A percentile compares a stretch with the other conserved stretches of the same genome.
Conservation (phyloP, 2,113 vertebrate genomes). For the Herpetotheres cachinnans region DNA sequence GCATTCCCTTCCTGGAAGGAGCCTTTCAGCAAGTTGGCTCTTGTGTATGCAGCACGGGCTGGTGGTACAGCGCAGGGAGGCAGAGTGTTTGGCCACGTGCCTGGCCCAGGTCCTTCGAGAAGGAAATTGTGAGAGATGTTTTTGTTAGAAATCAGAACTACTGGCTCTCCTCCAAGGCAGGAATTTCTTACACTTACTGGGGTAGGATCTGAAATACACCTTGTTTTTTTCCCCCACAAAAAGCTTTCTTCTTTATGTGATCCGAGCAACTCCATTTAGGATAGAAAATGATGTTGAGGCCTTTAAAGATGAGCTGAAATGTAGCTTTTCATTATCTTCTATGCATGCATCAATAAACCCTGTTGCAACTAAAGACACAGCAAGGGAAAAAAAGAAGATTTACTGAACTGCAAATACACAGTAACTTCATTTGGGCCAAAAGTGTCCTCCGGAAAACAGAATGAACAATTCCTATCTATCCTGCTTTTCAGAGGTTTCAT, state of each 20-base stretch:
- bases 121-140: background rate
- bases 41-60: rapidly evolving
- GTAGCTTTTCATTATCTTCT: conserved; percentile 11
- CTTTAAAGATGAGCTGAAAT: conserved; percentile 28
- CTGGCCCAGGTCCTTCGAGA: background rate
- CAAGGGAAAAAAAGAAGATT: background rate
- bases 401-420: conserved; percentile 19
- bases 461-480: background rate
- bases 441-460: conserved; percentile 15
- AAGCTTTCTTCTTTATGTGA: background rate
- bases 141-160: background rate
- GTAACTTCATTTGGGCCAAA: conserved; percentile 7
- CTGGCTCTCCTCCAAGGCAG: background rate
- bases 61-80: background rate
- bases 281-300: background rate
- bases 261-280: background rate
- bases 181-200: background rate
- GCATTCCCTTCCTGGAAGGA: background rate
- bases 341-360: background rate
- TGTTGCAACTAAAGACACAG: background rate
- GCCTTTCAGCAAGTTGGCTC: background rate
- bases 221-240: background rate
- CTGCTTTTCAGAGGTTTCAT: conserved; percentile 12
- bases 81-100: background rate
- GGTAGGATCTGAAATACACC: background rate